These are phyloP conservation scores for Disparrhopalites patrizii DNA, from an alignment of 2,888 invertebrate genomes.

Conservation along the genomic window DNA sequence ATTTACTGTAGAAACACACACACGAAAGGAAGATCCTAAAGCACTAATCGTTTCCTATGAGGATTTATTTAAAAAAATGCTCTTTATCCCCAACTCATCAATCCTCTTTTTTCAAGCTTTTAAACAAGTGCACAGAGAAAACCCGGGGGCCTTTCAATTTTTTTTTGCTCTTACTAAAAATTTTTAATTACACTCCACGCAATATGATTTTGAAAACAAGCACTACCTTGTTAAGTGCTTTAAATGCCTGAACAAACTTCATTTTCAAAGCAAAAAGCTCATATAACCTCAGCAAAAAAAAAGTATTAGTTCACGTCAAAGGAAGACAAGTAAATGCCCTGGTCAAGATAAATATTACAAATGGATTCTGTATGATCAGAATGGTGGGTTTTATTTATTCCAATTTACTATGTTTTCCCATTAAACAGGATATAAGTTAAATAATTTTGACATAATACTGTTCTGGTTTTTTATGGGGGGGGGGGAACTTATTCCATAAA, in stretches of 20 bases:
- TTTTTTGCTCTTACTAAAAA: too few relatives aligned
- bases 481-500: not conserved
- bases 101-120: not conserved
- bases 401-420: constrained; percentile 13
- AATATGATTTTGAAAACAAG: too few relatives aligned
- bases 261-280: not conserved
- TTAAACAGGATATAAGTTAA: constrained; percentile 18
- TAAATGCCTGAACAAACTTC: not conserved
- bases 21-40: too few relatives aligned
- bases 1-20: too few relatives aligned
- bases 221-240: too few relatives aligned
- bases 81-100: too few relatives aligned
- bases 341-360: not conserved
- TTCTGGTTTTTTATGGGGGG: not conserved
- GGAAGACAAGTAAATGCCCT: not conserved
- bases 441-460: constrained; percentile 4
- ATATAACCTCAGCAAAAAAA: not conserved
- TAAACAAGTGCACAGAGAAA: not conserved
- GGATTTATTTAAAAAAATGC: too few relatives aligned
- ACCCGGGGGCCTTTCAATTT: too few relatives aligned
- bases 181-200: too few relatives aligned
- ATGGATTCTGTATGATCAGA: not conserved
- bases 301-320: not conserved
- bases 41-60: too few relatives aligned
- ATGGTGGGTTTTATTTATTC: constrained; percentile 8